Evolutionary conservation across 2,113 vertebrate species (phyloP).

Genomic region (Microcebus tavaratra): DNA sequence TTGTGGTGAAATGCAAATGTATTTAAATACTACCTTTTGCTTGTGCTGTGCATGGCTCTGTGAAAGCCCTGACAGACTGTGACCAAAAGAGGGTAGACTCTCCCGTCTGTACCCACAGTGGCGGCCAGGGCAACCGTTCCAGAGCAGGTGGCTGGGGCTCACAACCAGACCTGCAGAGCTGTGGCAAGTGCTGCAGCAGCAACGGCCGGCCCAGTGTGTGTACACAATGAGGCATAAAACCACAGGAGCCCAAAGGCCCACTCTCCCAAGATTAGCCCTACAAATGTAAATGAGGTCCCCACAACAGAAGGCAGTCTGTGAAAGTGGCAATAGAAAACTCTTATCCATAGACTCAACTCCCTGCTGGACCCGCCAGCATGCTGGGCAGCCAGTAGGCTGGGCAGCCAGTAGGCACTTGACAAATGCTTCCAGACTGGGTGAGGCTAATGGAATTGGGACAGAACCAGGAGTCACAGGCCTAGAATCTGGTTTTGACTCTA

Average conservation of each 20-base stretch:
- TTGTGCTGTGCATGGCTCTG: background rate
- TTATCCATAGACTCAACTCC: background rate
- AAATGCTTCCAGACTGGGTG: background rate
- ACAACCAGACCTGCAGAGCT: background rate
- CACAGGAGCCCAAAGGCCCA: background rate
- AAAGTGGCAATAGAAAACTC: background rate
- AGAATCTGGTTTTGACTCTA: background rate
- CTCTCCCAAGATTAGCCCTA: background rate
- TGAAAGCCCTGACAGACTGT: background rate
- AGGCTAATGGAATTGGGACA: background rate
- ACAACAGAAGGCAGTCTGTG: background rate
- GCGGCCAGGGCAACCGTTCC: accelerated
- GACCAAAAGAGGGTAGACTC: background rate
- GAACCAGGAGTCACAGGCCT: background rate
- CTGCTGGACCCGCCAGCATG: background rate
- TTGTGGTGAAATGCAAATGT: slow-evolving; percentile 63
- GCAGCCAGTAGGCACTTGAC: background rate
- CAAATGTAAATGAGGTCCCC: background rate
- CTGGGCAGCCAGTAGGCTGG: background rate
- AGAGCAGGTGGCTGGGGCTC: background rate
- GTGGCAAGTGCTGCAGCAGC: accelerated
- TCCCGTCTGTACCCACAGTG: background rate
- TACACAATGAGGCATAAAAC: accelerated
- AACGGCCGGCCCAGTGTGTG: accelerated
- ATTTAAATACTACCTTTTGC: slow-evolving; percentile 42